A percentile compares a stretch with the other conserved stretches of the same genome.
These are phyloP conservation scores for Ibidorhyncha struthersii DNA, from an alignment of 2,113 vertebrate species.

Conservation along the genomic window DNA sequence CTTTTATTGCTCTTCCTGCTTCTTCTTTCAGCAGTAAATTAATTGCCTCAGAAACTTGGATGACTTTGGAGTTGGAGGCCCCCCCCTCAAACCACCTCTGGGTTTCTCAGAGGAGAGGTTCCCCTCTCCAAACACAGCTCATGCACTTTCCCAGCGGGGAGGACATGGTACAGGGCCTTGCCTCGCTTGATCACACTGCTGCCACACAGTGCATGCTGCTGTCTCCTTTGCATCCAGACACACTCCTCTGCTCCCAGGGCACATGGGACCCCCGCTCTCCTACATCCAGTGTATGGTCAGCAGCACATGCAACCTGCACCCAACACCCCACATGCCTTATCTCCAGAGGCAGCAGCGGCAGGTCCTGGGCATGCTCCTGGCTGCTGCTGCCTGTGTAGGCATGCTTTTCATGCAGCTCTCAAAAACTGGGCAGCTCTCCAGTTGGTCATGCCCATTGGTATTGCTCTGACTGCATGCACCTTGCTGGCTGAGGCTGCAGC, in stretches of 20 bases:
- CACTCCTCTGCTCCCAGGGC: not conserved
- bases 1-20: slow-evolving; percentile 53
- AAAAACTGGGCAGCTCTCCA: not conserved
- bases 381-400: accelerated
- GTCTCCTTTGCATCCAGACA: not conserved
- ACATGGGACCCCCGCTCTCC: not conserved
- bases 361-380: not conserved
- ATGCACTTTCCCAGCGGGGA: not conserved
- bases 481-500: not conserved
- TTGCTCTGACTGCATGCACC: not conserved
- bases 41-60: slow-evolving; percentile 48
- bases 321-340: accelerated
- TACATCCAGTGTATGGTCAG: not conserved
- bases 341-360: not conserved
- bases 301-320: not conserved
- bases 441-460: not conserved
- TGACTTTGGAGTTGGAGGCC: not conserved
- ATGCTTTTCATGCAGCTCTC: not conserved
- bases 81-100: not conserved
- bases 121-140: not conserved
- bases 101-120: not conserved
- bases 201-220: not conserved
- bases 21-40: slow-evolving; percentile 43
- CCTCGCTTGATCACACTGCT: not conserved
- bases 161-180: not conserved